Evolutionary conservation across 2,888 invertebrate genomes (phyloP), one percentile per base, ranked within the genome.

Genomic region (Prosopocoilus inquinatus): DNA sequence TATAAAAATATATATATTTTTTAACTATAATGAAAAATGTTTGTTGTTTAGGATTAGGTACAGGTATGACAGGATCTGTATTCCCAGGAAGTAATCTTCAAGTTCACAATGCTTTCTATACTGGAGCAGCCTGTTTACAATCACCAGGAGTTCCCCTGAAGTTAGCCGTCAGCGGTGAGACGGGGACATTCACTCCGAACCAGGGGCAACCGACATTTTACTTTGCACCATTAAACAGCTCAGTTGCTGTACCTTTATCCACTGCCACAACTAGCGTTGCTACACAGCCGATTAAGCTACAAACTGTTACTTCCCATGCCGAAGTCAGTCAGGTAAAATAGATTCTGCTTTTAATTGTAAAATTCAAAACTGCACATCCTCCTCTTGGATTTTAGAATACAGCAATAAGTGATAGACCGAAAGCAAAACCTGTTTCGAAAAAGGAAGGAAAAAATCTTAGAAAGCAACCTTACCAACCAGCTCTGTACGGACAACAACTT

Each of bases 391-490:
- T 9, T 41, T 78, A 87, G 79, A 86, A 84, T 70, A 89, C 88
- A 56, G 88, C 90, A 61, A 89, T 91, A 68, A 89, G 89, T 78
- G 91, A 92, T 78, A 84, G 91, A 68, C 90, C 90, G 56, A 91
- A 90, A 77, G 90, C 88, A 43, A 92, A 91, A 77, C 87, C 90
- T 39, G 86, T 86, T 49, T 86, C 88, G 48, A 90, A 91, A 74
- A 91, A 90, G 75, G 90, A 89, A 73, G 84, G 87, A 47, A 90
- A 90, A 76, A 86, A 85, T 71, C 80, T 84, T 58, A 82, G 88
- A 66, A 89, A 89, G 66, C 79, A 79, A 64, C 78, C 77, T 60
- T 68, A 68, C 59, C 73, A 72, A 59, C 71, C 72, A 53, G 69
- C 75, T 57, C 57, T 67, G 47, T 79, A 80, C 67, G 78, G 81